Base-by-base conservation (phyloP, 2,888 invertebrate genomes). In the Troides aeacus region DNA sequence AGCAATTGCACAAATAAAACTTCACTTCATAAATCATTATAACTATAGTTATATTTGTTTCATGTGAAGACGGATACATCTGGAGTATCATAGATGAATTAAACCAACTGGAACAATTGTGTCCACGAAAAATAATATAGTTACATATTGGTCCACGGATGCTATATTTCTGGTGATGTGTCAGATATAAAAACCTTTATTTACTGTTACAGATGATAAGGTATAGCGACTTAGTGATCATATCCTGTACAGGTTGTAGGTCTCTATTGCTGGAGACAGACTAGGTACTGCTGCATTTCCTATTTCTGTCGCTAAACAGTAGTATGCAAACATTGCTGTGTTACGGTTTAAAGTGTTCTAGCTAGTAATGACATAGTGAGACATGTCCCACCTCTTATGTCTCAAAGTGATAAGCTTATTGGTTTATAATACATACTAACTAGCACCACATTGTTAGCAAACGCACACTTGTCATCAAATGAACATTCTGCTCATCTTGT, bases 21-120 rank as follows among this genome's bases (percentile, higher is more conserved):
- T 39, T 39, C 39, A 39, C 39, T 5, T 39, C 39, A 39, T 39
- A 39, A 39, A 39, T 39, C 1, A 39, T 39, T 39, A 39, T 10
- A 39, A 39, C 39, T 39, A 39, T 39, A 39, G 39, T 39, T 39
- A 39, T 39, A 39, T 39, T 73, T 69, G 23, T 10, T 66, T 58
- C n/a, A 58, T 24, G 21, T 58, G 18, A 56, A 56, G 21, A 56
- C 21, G 15, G 21, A 56, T 56, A 15, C 18, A 56, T 39, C 39
- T 39, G 39, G 39, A 39, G 10, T 39, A 39, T 39, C 39, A 39
- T 39, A 39, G 39, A 8, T 39, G 39, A 6, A 39, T 39, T 6
- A 39, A 39, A 39, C 39, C 39, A 39, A 39, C 39, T 39, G 39
- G 39, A 39, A 39, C 39, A 3, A 39, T 39, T 39, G 39, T 39